Evolutionary conservation across 2,113 vertebrate species (phyloP), one percentile per base, ranked within the genome.

Genomic region (Laticauda laticaudata): DNA sequence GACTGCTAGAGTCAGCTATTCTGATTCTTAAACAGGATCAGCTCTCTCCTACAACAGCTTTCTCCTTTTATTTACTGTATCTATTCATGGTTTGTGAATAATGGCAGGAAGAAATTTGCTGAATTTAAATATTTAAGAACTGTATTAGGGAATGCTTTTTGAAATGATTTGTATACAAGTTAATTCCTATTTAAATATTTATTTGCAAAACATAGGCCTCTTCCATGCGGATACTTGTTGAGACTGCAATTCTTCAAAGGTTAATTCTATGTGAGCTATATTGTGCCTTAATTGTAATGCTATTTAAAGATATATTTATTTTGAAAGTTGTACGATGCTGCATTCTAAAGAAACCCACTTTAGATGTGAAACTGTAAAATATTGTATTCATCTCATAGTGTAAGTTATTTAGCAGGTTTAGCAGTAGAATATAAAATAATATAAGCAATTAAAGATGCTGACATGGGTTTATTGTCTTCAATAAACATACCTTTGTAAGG

Each of bases 341-440:
- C 98, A 96, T 98, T 98, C 98, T 98, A 97, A 98, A 98, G 98
- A 98, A 98, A 98, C 98, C 95, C 95, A 98, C 98, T 98, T 98
- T 99, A 98, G 99, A 98, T 98, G 98, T 98, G 98, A 98, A 99
- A 99, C 98, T 99, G 98, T 99, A 99, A 99, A 98, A 98, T 98
- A 98, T 99, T 99, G 98, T 99, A 99, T 99, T 99, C 99, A 99
- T 99, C 99, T 99, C 99, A 99, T 99, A 98, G 98, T 98, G 99
- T 99, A 99, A 99, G 98, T 99, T 99, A 99, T 99, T 99, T 98
- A 99, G 98, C 99, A 99, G 98, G 97, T 98, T 97, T 99, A 99
- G 98, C 97, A 98, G 98, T 98, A 99, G 98, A 97, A 98, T 98
- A 98, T 98, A 97, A 98, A 98, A 98, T 98, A 99, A 99, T 98